Base-by-base conservation (phyloP, 2,888 invertebrate genomes). In the Palloptera scutellata region DNA sequence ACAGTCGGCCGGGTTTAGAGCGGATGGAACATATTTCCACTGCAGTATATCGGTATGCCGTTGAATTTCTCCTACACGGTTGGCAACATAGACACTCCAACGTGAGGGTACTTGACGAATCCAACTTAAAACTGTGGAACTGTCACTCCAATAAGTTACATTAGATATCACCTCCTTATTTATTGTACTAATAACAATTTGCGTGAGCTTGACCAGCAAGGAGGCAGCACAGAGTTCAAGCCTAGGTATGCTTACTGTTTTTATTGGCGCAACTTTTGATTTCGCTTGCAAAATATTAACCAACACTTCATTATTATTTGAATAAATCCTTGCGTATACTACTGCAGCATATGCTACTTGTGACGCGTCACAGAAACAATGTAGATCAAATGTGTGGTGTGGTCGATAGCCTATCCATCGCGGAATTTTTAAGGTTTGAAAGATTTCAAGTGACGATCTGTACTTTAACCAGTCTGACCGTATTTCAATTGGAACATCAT, bases 21-120 rank as follows among this genome's bases (percentile, higher is more conserved):
- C n/a, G n/a, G n/a, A n/a, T n/a, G n/a, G n/a, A 1, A 77, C 69
- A 59, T 76, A 75, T 13, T 66, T 67, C 75, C 76, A 76, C 15
- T 68, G 53, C 0, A 19, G 41, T 3, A 17, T 10, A 11, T 73
- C 59, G 5, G 71, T 64, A 1, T 65, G 62, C 0, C 73, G n/a
- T n/a, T n/a, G n/a, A n/a, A n/a, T n/a, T n/a, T n/a, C n/a, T n/a
- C n/a, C n/a, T n/a, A n/a, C n/a, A n/a, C n/a, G n/a, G n/a, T n/a
- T n/a, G n/a, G n/a, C n/a, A n/a, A n/a, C n/a, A n/a, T n/a, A n/a
- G n/a, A n/a, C n/a, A n/a, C n/a, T n/a, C n/a, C n/a, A n/a, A n/a
- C n/a, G n/a, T n/a, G n/a, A n/a, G n/a, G n/a, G n/a, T n/a, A n/a
- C n/a, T n/a, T n/a, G n/a, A n/a, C n/a, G n/a, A n/a, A n/a, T n/a